These are phyloP conservation scores for Eristalis pertinax DNA, from an alignment of 2,888 invertebrate genomes.

Conservation along the genomic window DNA sequence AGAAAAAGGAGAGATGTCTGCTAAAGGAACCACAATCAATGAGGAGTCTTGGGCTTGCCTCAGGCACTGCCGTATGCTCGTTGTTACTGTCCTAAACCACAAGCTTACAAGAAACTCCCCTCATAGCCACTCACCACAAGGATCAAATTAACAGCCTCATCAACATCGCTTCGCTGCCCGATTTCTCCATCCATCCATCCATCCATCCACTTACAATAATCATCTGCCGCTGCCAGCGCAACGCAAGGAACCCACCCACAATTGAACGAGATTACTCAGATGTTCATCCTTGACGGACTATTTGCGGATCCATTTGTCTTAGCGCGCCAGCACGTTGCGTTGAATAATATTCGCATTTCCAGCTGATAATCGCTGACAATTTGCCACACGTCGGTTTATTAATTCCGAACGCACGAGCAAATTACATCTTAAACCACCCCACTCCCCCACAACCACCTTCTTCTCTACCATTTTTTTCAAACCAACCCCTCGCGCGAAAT, in stretches of 20 bases:
- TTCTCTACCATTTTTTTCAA: neutral
- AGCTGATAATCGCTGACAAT: slow-evolving; percentile 23
- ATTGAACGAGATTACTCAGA: neutral
- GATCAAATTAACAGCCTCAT: neutral
- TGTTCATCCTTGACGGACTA: neutral
- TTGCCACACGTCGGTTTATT: slow-evolving; percentile 40
- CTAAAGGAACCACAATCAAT: no score
- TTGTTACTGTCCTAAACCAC: no score
- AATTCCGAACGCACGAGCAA: slow-evolving; percentile 31
- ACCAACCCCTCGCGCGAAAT: neutral
- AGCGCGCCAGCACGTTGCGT: neutral
- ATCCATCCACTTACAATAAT: neutral
- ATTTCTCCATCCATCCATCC: neutral
- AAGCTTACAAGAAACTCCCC: neutral
- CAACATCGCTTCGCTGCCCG: neutral
- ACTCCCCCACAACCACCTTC: no score
- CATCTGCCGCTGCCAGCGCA: neutral
- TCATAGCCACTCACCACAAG: neutral
- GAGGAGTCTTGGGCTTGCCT: no score
- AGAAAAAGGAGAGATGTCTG: no score
- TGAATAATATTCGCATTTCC: neutral
- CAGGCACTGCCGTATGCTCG: no score
- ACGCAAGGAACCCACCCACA: neutral
- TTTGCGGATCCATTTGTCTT: neutral
- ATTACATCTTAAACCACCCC: neutral